These are phyloP conservation scores for Anser cygnoides DNA, from an alignment of 2,113 vertebrate species.

Conservation along the genomic window DNA sequence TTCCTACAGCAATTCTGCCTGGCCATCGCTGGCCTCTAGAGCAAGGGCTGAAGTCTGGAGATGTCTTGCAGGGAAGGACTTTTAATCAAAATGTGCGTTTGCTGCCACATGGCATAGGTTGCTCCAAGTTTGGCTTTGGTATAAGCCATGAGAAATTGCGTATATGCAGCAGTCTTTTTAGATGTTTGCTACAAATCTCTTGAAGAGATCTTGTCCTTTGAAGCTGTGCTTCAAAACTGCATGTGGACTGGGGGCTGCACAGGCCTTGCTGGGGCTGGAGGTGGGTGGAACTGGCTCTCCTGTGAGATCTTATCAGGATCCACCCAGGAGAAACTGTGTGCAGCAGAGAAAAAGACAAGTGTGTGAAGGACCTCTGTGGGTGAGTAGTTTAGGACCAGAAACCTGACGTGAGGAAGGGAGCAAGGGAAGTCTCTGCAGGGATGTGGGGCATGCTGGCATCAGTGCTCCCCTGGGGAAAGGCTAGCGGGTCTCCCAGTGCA, in stretches of 20 bases:
- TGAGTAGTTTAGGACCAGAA: background rate
- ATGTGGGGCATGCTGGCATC: background rate
- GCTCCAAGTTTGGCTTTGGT: background rate
- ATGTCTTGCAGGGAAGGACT: background rate
- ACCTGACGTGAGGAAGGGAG: background rate
- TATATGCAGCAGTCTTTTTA: background rate
- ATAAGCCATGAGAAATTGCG: background rate
- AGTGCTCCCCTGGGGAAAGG: background rate
- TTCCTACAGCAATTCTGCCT: background rate
- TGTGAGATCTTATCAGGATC: background rate
- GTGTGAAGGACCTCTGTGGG: background rate
- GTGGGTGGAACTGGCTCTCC: background rate
- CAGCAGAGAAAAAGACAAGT: background rate
- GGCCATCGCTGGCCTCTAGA: background rate
- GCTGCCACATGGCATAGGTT: background rate
- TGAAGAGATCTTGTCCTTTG: background rate
- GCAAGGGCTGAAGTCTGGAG: background rate
- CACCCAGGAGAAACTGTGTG: background rate
- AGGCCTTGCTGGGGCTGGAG: background rate
- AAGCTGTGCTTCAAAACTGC: background rate
- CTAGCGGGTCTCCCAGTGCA: rapidly evolving
- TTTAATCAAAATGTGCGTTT: background rate
- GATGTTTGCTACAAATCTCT: background rate
- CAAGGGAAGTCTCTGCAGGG: background rate
- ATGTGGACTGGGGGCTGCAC: background rate